Evolutionary conservation across 2,113 vertebrate species (phyloP).

Genomic region (Furnarius figulus): DNA sequence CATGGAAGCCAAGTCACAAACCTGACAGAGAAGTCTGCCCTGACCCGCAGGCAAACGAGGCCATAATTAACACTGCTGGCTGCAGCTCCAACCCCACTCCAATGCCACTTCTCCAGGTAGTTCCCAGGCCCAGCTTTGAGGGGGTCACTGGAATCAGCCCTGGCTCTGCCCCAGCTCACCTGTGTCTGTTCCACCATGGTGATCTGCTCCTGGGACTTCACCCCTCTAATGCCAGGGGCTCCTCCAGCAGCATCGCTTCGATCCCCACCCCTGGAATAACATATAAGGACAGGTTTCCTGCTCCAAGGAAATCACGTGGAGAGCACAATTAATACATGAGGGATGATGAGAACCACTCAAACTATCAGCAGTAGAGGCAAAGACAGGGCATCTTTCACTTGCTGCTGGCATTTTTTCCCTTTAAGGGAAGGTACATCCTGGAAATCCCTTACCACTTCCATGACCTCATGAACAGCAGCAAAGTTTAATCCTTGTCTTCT

Average conservation of each 20-base stretch:
- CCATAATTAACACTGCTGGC: neutral
- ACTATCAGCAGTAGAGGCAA: neutral
- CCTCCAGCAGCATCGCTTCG: neutral
- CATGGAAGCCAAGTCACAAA: neutral
- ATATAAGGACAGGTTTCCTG: neutral
- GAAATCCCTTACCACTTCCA: constrained; percentile 8
- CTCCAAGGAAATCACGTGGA: fast-evolving
- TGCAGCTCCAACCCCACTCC: neutral
- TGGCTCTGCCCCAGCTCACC: neutral
- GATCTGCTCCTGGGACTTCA: neutral
- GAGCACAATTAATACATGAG: fast-evolving
- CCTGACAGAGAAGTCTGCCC: neutral
- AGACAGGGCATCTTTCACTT: neutral
- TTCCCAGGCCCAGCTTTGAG: neutral
- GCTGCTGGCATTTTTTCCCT: neutral
- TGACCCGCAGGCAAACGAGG: neutral
- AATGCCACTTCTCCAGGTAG: neutral
- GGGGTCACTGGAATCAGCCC: fast-evolving
- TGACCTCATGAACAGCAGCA: neutral
- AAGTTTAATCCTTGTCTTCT: constrained; percentile 26
- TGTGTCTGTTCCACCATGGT: neutral
- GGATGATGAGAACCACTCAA: neutral
- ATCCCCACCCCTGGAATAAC: neutral
- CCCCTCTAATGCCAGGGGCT: neutral
- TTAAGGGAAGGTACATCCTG: neutral